Evolutionary conservation across 2,113 vertebrate species (phyloP), one percentile per base, ranked within the genome.

Genomic region (Pseudorhombus dupliciocellatus): DNA sequence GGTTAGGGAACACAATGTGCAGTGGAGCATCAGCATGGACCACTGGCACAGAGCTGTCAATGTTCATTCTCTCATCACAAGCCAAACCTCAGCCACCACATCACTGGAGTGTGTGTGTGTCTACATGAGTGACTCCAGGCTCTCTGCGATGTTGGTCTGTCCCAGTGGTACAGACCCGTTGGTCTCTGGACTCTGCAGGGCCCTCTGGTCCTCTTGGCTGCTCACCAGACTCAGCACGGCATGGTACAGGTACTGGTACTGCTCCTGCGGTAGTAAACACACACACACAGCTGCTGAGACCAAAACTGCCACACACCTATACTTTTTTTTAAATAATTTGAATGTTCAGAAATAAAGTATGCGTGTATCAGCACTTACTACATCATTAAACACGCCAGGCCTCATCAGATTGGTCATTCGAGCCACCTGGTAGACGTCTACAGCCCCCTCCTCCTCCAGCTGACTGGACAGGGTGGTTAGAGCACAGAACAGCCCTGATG

Each of bases 321-420:
- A 4, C 26, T 42, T n/a, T n/a, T n/a, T n/a, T n/a, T n/a, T n/a
- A n/a, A n/a, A 18, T 44, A 0, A 50, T 10, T 50, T 50, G 8
- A n/a, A n/a, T 3, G 46, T 20, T 50, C 46, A 2, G 31, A 0
- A 48, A 48, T 48, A 22, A 14, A 59, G 52, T 64, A 55, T 62
- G 11, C 54, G 60, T 63, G 10, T 48, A 0, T n/a, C 26, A 59
- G 25, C 7, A 95, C 96, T 96, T 92, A 98, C 97, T 37, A 97
- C 75, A 68, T 98, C 97, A 59, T 95, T 95, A 83, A 99, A 98
- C 62, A 98, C 88, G 63, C 97, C 97, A 0, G 97, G 97, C 81
- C 97, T 95, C 97, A 98, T 97, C 73, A 98, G 86, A 92, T 97
- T 98, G 83, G 95, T 96, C 96, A 98, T 97, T 82, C 96, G 96